Base-by-base conservation (phyloP, 2,888 invertebrate species). In the Sphecodes monilicornis region DNA sequence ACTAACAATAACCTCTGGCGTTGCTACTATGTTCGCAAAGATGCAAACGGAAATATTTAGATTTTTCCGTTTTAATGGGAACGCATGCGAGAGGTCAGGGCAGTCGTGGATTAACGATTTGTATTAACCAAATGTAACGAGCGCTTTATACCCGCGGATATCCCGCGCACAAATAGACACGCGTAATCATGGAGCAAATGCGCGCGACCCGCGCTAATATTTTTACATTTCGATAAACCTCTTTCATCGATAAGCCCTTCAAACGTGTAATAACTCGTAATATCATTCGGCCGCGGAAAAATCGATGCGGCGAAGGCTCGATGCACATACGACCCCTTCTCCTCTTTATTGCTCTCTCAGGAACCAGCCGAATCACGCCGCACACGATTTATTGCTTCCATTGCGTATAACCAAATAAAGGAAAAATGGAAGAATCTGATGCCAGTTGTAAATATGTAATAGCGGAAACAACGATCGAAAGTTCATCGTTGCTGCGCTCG, bases 41-140 rank as follows among this genome's bases (percentile, higher is more conserved):
- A 85, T 68, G 77, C 75, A 8, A 72, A 60, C 66, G 72, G 76
- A 89, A 89, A 87, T 86, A 82, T 89, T 89, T 87, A 86, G 78
- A 88, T 85, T 88, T 83, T 88, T 88, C 75, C 73, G 73, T 82
- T 88, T 87, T 85, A 86, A 89, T 89, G 87, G 84, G 76, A 89
- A 89, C 87, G 82, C 86, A 80, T 82, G 81, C 69, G 70, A 68
- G 39, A 70, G 50, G 74, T 76, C 39, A 66, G 64, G 78, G 70
- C 85, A 77, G 80, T 76, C 80, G 77, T 76, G 80, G 80, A 78
- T 89, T 86, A 89, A 84, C 86, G 80, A 87, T 89, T 86, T 87
- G 78, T 87, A 89, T 89, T 87, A 89, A 89, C 89, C 85, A 80
- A 85, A 85, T 82, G 85, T 85, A 86, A 85, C 85, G 76, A 77